Evolutionary conservation across 1,140 invertebrate genomes (phyloP), one percentile per base, ranked within the genome.

Genomic region (Eulimnadia texana): DNA sequence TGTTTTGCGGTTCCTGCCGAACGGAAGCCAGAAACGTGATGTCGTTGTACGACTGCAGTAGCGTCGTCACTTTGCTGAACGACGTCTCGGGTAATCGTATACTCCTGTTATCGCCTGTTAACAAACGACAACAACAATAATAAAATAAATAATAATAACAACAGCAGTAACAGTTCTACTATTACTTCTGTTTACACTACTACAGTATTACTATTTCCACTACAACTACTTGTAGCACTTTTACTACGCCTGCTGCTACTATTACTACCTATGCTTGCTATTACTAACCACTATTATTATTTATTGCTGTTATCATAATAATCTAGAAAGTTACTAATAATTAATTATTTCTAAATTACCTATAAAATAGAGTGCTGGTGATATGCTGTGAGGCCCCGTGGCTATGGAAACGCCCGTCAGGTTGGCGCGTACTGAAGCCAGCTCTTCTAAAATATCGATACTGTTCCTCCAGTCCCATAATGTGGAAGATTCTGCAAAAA

Each of bases 1-100:
- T 83, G 76, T 90, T 90, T 66, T 80, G 80, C 64, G 81, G 79
- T 72, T 88, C 86, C 74, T 91, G 88, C 59, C 81, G 79, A 27
- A 90, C 71, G 64, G 80, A 79, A 33, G 86, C 85, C 58, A 85
- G 78, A 67, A 91, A 76, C 54, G 87, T 90, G 74, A 90, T 88
- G 74, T 90, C 87, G 65, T 82, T 79, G 66, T 81, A 82, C 67
- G 75, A 75, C 61, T 80, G 78, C 68, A 90, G 75, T 68, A 87
- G 70, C 63, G 82, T 77, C 29, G 79, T 78, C 23, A 84, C 84
- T 67, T 79, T 77, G 65, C 81, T 73, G 71, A 83, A 86, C 63
- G 79, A 78, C 52, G 73, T 72, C 64, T 81, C 76, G 64, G 82
- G 82, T 68, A 90, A 73, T 73, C 81, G 79, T 68, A 90, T 77